Percentiles rank a stretch among this genome's conserved stretches.
phyloP scores from a whole-genome alignment of 2,797 vertebrate genomes.

The Acipenser oxyrinchus region DNA sequence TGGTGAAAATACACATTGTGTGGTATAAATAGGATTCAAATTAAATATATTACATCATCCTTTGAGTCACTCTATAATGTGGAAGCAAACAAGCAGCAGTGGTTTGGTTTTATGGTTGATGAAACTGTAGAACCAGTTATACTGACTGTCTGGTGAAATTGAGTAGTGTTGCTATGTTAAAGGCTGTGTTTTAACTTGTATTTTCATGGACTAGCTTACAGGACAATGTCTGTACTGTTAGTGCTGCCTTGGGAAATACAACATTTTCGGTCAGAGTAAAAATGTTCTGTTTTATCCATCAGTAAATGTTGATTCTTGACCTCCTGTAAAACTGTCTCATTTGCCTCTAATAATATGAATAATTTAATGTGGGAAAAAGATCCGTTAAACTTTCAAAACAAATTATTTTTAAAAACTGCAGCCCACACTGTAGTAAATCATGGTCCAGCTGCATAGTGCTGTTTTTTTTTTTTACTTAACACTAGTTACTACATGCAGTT shows the following conservation, averaged over 20 bases:
- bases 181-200: not conserved
- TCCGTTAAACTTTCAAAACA: not conserved
- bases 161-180: too few species aligned
- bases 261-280: not conserved
- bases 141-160: too few species aligned
- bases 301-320: not conserved
- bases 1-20: not conserved
- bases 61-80: too few species aligned
- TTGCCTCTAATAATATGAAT: not conserved
- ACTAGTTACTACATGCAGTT: too few species aligned
- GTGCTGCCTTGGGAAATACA: not conserved
- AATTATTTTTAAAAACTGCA: not conserved
- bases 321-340: not conserved
- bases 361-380: not conserved
- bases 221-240: not conserved
- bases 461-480: too few species aligned
- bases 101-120: too few species aligned
- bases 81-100: too few species aligned
- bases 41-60: too few species aligned
- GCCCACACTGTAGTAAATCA: too few species aligned
- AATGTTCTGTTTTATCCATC: not conserved
- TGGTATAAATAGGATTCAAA: too few species aligned
- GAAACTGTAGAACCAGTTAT: too few species aligned
- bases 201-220: not conserved
- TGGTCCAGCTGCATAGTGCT: too few species aligned